Evolutionary conservation across 1,140 invertebrate genomes (phyloP).

Genomic region (Sipha flava): DNA sequence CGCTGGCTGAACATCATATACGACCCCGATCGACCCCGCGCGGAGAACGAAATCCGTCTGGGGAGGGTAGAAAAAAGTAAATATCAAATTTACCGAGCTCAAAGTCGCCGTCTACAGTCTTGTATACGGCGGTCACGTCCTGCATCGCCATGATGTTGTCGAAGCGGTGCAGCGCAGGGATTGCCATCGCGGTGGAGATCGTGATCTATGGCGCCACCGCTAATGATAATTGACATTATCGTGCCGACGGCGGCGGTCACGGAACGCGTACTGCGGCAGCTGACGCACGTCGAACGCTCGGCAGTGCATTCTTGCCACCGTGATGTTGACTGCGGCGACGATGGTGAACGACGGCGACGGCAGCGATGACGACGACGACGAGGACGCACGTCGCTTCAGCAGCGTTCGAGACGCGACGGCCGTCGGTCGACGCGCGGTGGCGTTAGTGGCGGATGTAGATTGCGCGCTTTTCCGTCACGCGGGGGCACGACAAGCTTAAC

Average conservation of each 20-base stretch:
- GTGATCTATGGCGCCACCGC: not conserved
- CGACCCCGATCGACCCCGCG: no score
- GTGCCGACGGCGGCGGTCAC: not conserved
- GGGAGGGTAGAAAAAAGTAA: no score
- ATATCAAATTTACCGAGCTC: conserved; percentile 30
- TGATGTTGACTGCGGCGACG: not conserved
- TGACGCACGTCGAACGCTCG: not conserved
- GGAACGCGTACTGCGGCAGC: conserved; percentile 13
- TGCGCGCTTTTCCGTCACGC: not conserved
- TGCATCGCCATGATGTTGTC: not conserved
- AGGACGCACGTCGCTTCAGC: not conserved
- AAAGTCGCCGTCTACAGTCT: not conserved
- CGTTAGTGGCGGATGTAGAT: not conserved
- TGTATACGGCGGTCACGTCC: not conserved
- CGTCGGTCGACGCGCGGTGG: not conserved
- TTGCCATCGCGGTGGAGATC: not conserved
- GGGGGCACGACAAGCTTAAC: not conserved
- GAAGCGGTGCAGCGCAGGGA: not conserved
- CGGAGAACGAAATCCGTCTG: no score
- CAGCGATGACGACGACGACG: no score
- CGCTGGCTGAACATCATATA: no score
- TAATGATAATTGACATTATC: conserved; percentile 1
- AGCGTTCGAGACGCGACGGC: not conserved
- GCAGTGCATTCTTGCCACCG: not conserved
- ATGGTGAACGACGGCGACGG: not conserved